Evolutionary conservation across 2,888 invertebrate species (phyloP), one percentile per base, ranked within the genome.

Genomic region (Drosophila acutilabella): DNA sequence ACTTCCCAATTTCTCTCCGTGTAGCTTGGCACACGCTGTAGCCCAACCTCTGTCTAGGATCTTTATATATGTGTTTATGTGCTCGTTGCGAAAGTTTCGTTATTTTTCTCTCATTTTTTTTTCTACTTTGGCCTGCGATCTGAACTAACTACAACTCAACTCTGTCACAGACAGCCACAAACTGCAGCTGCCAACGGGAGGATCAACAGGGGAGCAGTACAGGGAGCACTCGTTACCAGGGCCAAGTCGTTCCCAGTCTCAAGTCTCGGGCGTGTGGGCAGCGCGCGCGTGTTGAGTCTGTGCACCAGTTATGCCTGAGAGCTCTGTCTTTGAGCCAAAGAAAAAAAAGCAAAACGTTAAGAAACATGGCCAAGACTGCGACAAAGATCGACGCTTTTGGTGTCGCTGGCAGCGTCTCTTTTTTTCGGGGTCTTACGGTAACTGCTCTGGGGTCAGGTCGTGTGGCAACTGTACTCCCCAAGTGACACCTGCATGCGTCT

Each of bases 401-500:
- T 36, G 36, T 36, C 13, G 33, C 11, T 38, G 8, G 30, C 30
- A 30, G 30, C 30, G 4, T 18, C 23, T 45, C 26, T 30, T 23
- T 30, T 33, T 8, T 18, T 50, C 18, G 16, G 26, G 57, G 40
- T 38, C 57, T 18, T 14, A 4, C 59, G 56, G 60, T 54, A 58
- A 56, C 56, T 45, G 64, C 53, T 33, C 38, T 50, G 88, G 66
- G 82, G 82, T 82, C 82, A 82, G 88, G 78, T 84, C 85, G 81
- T 81, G 83, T 76, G 88, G 81, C 88, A 88, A 84, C 88, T 82
- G 82, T 82, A 88, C 81, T 75, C 64, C 36, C 30, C 59, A 51
- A 66, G 56, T 67, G 84, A 84, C 81, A 82, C 88, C 81, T 84
- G 85, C 78, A 68, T 77, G 77, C 64, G 26, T 54, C 23, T 30